Evolutionary conservation across 2,888 invertebrate species (phyloP).

Genomic region (Eupithecia subfuscata): DNA sequence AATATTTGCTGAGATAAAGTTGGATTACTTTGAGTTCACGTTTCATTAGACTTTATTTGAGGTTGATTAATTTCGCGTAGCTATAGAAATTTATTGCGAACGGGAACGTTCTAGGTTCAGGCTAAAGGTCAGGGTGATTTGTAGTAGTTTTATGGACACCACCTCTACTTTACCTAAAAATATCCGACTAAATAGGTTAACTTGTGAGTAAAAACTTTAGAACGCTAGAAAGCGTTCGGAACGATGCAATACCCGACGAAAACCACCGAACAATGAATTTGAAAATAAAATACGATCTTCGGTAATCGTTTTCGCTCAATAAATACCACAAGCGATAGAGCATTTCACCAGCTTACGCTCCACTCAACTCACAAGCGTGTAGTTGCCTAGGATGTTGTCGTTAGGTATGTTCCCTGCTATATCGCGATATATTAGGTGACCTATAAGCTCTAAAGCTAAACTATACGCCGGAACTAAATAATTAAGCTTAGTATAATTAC

Average conservation of each 20-base stretch:
- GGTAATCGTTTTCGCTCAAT: slow-evolving; percentile 1
- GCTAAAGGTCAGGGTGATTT: background rate
- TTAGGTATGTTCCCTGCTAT: background rate
- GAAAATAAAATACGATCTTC: slow-evolving; percentile 1
- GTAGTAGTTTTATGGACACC: background rate
- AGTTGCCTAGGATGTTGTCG: background rate
- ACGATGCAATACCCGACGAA: background rate
- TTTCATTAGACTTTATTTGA: slow-evolving; percentile 39
- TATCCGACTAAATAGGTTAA: background rate
- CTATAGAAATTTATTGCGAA: slow-evolving; percentile 18
- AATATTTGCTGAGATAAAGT: slow-evolving; percentile 15
- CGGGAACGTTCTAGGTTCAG: slow-evolving; percentile 11
- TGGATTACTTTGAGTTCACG: slow-evolving; percentile 34
- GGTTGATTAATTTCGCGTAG: slow-evolving; percentile 34
- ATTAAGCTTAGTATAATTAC: background rate
- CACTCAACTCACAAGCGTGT: background rate
- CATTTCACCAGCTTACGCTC: background rate
- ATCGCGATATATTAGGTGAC: background rate
- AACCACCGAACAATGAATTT: background rate
- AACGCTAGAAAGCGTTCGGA: background rate
- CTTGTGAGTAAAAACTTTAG: background rate
- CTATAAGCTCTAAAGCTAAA: background rate
- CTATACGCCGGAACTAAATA: background rate
- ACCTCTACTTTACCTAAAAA: background rate
- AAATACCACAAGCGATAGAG: slow-evolving; percentile 6